Conservation (phyloP, 2,888 invertebrate species). For the Callinectes sapidus region DNA sequence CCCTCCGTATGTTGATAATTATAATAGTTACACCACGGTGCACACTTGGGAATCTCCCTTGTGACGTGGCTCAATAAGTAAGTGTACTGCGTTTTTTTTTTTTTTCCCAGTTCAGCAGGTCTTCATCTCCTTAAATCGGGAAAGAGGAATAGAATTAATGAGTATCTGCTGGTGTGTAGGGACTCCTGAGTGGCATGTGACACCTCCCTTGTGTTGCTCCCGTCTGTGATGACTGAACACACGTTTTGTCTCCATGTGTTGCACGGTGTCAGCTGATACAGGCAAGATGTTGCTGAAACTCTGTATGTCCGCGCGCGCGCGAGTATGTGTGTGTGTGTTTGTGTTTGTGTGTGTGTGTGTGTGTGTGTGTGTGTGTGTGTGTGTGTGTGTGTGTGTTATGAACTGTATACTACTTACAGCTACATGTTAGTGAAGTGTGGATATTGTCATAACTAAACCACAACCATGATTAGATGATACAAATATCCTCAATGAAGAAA, state of each 20-base stretch:
- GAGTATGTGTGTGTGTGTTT: background rate
- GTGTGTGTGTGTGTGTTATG: background rate
- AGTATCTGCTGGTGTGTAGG: background rate
- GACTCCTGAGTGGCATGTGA: background rate
- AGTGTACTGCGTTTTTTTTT: too few species aligned
- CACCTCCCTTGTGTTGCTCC: background rate
- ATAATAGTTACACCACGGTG: too few species aligned
- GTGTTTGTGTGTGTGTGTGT: background rate
- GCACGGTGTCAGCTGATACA: too few species aligned
- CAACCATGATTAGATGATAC: background rate
- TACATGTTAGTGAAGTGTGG: background rate
- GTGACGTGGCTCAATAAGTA: too few species aligned
- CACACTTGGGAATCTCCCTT: too few species aligned
- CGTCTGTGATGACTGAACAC: background rate
- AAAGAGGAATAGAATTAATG: background rate
- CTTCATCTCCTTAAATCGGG: background rate
- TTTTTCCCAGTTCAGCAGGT: background rate
- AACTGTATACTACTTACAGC: background rate
- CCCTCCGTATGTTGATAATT: too few species aligned
- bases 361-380: constrained; percentile 1
- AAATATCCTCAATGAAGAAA: background rate
- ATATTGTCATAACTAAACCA: background rate
- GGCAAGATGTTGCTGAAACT: background rate
- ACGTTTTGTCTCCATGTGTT: background rate
- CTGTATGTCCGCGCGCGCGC: background rate